Conservation (phyloP, 2,888 invertebrate species). For the Dromius quadrimaculatus region DNA sequence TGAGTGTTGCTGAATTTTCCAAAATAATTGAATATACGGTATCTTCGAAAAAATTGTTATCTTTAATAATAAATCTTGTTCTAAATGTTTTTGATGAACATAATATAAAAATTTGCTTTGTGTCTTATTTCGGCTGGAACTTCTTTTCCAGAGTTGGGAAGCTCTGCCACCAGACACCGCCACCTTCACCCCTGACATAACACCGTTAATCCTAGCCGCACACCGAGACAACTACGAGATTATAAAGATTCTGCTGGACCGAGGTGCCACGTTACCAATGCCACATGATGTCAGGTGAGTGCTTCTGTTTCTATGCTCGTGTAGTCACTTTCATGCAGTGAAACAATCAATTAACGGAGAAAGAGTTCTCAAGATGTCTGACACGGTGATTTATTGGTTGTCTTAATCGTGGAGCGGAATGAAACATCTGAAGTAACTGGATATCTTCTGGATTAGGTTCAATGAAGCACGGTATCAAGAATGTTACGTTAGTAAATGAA, state of each 20-base stretch:
- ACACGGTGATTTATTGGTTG: conserved; percentile 8
- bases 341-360: conserved; percentile 1
- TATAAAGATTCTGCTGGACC: conserved; percentile 95
- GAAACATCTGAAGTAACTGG: conserved; percentile 4
- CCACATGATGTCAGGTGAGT: conserved; percentile 90
- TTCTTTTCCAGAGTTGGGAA: conserved; percentile 92
- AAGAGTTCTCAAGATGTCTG: conserved; percentile 1
- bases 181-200: conserved; percentile 97
- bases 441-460: too few relatives aligned
- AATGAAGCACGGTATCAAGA: too few relatives aligned
- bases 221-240: conserved; percentile 99
- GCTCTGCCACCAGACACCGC: conserved; percentile 91
- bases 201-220: conserved; percentile 95
- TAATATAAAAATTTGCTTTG: too few relatives aligned
- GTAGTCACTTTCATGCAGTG: conserved; percentile 1
- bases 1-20: too few relatives aligned
- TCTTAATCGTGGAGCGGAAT: background rate
- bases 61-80: too few relatives aligned
- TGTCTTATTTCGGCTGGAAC: too few relatives aligned
- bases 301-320: background rate
- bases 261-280: conserved; percentile 93
- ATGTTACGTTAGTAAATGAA: too few relatives aligned
- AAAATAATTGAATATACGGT: too few relatives aligned
- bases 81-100: too few relatives aligned
- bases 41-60: too few relatives aligned